Evolutionary conservation across 2,113 vertebrate species (phyloP), one percentile per base, ranked within the genome.

Genomic region (Nycticebus coucang): DNA sequence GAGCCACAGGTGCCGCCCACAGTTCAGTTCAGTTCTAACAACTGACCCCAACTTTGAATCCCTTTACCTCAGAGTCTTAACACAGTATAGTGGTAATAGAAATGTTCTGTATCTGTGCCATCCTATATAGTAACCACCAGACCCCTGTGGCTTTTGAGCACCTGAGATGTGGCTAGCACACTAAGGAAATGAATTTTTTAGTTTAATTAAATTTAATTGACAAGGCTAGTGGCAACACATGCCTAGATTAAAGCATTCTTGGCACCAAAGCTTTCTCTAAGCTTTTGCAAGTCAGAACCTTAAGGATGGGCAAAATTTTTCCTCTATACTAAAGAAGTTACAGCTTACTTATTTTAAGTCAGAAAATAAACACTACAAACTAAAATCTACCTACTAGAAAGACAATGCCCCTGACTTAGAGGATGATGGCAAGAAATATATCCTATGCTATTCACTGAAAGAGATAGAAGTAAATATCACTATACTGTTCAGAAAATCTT

Each of bases 191-290:
- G 35, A 75, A 37, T 14, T 68, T 95, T 79, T 92, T 75, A 41
- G 68, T 74, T 33, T 55, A 94, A 79, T 80, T 84, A 87, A 91
- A 68, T 33, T 69, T n/a, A 64, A 84, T n/a, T 37, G 95, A 75
- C 17, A 69, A 24, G 55, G 64, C 53, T 35, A 60, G 0, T 50
- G 10, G 60, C 60, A 92, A 30, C 75, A 41, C n/a, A n/a, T n/a
- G n/a, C n/a, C n/a, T n/a, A n/a, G n/a, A n/a, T n/a, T n/a, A n/a
- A n/a, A n/a, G n/a, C n/a, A n/a, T n/a, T n/a, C n/a, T n/a, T n/a
- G n/a, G n/a, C n/a, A n/a, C n/a, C n/a, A 22, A 91, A 28, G 17
- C 50, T 82, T 12, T 74, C 21, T 15, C 37, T 72, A 59, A 71
- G 28, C 33, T 95, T 62, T 45, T 45, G 4, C 50, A 84, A 45